Evolutionary conservation across 2,113 vertebrate species (phyloP), one percentile per base, ranked within the genome.

Genomic region (Stercorarius parasiticus): DNA sequence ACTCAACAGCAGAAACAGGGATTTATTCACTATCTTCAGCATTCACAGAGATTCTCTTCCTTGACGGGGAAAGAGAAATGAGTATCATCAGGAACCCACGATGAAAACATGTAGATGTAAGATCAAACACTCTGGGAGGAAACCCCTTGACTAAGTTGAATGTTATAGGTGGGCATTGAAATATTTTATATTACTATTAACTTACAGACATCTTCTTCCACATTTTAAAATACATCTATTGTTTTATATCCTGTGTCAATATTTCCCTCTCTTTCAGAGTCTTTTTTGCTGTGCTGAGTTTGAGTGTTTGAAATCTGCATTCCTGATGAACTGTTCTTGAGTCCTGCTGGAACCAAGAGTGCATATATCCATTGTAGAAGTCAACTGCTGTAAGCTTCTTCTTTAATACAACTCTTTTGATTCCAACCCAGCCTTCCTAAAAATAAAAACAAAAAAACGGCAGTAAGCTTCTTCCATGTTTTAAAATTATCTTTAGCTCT

Each of bases 311-410:
- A 97, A 99, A 99, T 67, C 91, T 97, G 86, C 98, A 98, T 5
- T 96, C 97, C 22, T 53, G 55, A 30, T 84, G 92, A 53, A 94
- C 86, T 10, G 9, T 30, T 2, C 53, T 70, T 3, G 95, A 58
- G 66, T 93, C 95, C 65, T 95, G 97, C 88, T 98, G 97, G 94
- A 98, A 92, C 87, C 97, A 98, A 11, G 95, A 97, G 71, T 99
- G 99, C 91, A 99, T 98, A 92, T 99, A 99, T 22, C 99, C 99
- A 3, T 99, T 99, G 93, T 99, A 99, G 97, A 99, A 99, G 94
- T 99, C 99, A 42, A 97, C 55, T 42, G 99, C 99, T 10, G 99
- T 98, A 40, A 99, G 97, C 38, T 97, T 97, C 97, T 99, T 99
- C 95, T 98, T 99, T 70, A 99, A 95, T 40, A 98, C 15, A 0